A percentile compares a stretch with the other conserved stretches of the same genome.
Evolutionary conservation across 1,140 invertebrate species (phyloP).

Genomic region (Conopomorpha cramerella): DNA sequence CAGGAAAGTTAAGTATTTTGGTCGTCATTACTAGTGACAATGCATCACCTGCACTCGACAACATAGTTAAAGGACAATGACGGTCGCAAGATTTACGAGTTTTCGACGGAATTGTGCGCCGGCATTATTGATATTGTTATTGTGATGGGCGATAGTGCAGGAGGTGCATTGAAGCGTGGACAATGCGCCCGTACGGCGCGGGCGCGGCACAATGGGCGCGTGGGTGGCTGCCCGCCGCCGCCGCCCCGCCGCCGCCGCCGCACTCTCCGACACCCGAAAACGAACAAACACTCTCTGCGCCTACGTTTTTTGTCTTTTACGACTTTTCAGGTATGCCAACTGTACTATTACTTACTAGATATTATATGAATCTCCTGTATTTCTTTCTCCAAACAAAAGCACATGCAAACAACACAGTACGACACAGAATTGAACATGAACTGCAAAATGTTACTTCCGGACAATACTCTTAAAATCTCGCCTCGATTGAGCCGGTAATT

Average conservation of each 20-base stretch:
- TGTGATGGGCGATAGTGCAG: constrained; percentile 36
- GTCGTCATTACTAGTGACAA: not conserved
- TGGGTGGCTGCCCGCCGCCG: constrained; percentile 41
- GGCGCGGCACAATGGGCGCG: constrained; percentile 43
- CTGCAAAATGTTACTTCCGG: constrained; percentile 8
- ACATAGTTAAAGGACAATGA: constrained; percentile 18
- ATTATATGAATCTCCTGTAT: too few relatives aligned
- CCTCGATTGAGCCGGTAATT: constrained; percentile 8
- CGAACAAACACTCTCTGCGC: too few relatives aligned
- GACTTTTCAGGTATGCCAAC: too few relatives aligned
- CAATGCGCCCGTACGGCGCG: constrained; percentile 48
- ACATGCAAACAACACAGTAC: too few relatives aligned
- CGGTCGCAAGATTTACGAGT: constrained; percentile 30
- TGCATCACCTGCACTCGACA: constrained; percentile 8
- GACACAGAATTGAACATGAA: constrained; percentile 16
- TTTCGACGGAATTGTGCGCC: constrained; percentile 29
- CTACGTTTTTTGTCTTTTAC: too few relatives aligned
- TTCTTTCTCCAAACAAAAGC: too few relatives aligned
- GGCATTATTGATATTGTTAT: constrained; percentile 50
- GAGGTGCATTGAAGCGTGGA: constrained; percentile 45
- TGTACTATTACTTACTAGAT: too few relatives aligned
- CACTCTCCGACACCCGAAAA: too few relatives aligned
- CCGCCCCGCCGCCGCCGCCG: too few relatives aligned
- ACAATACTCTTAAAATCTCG: constrained; percentile 13
- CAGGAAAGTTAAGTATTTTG: too few relatives aligned